phyloP scores from a whole-genome alignment of 2,888 invertebrate species.

The Lithophane semibrunnea region DNA sequence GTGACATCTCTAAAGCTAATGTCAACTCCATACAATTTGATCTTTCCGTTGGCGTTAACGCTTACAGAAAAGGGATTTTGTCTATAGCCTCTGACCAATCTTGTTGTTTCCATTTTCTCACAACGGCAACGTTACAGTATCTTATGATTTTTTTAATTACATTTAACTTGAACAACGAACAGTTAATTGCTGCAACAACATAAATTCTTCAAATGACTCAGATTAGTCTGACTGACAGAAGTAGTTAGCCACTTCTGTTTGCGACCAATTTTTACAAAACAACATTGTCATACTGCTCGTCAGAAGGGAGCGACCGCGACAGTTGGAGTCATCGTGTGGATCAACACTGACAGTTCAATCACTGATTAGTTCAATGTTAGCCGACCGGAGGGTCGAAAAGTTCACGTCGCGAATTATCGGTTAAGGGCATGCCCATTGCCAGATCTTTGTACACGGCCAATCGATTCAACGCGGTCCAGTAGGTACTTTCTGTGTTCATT shows the following conservation, averaged over 20 bases:
- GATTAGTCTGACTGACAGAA: background rate
- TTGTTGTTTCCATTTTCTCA: slow-evolving; percentile 19
- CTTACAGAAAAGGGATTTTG: too few species aligned
- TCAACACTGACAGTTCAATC: slow-evolving; percentile 66
- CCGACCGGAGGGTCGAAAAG: slow-evolving; percentile 68
- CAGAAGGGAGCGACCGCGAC: slow-evolving; percentile 42
- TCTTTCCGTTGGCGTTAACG: too few species aligned
- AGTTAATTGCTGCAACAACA: background rate
- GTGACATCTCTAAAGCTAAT: too few species aligned
- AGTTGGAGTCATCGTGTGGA: slow-evolving; percentile 42
- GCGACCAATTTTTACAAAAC: slow-evolving; percentile 17
- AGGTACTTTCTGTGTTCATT: background rate
- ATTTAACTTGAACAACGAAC: background rate
- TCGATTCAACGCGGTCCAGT: slow-evolving; percentile 8
- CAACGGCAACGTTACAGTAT: background rate
- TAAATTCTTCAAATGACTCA: background rate
- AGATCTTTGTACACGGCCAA: slow-evolving; percentile 47
- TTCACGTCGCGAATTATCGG: slow-evolving; percentile 63
- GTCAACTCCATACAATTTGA: too few species aligned
- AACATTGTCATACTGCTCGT: slow-evolving; percentile 31
- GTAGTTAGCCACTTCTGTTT: background rate
- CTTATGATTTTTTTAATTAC: background rate
- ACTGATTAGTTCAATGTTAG: slow-evolving; percentile 68
- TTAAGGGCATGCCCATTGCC: slow-evolving; percentile 68
- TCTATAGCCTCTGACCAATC: too few species aligned